Conservation (phyloP, 1,140 invertebrate genomes). For the Lineus longissimus region DNA sequence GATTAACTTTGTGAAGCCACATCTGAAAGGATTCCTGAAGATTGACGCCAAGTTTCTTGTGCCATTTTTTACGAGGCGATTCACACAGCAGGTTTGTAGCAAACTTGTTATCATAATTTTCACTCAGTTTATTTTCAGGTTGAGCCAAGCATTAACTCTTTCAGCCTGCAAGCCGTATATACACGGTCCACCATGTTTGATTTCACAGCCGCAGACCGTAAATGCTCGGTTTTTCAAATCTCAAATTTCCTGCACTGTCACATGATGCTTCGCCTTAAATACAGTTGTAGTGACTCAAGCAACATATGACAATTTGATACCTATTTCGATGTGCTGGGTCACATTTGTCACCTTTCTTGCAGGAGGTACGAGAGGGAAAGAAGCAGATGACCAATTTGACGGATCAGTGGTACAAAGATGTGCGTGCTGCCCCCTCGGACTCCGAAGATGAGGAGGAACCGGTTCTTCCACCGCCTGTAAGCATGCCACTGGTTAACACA, state of each 20-base stretch:
- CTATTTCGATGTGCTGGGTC: too few relatives aligned
- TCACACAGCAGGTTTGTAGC: conserved; percentile 76
- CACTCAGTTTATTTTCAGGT: too few relatives aligned
- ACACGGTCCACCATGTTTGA: too few relatives aligned
- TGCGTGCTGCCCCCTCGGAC: conserved; percentile 41
- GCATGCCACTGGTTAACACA: too few relatives aligned
- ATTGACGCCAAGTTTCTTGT: conserved; percentile 90
- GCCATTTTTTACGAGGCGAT: conserved; percentile 90
- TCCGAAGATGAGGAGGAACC: conserved; percentile 38
- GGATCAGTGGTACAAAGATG: conserved; percentile 91
- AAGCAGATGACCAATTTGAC: conserved; percentile 93
- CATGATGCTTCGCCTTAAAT: too few relatives aligned
- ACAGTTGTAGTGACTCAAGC: too few relatives aligned
- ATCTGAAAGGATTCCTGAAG: conserved; percentile 74
- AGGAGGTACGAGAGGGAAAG: conserved; percentile 91
- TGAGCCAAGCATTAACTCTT: not conserved
- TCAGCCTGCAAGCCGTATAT: too few relatives aligned
- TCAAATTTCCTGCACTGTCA: too few relatives aligned
- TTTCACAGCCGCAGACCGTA: not conserved
- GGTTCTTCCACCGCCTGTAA: too few relatives aligned
- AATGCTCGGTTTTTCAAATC: not conserved
- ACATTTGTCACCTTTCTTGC: conserved; percentile 39
- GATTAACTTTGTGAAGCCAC: conserved; percentile 60
- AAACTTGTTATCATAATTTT: not conserved
- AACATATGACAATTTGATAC: too few relatives aligned